phyloP scores from a whole-genome alignment of 2,888 invertebrate genomes.

The Belgica antarctica region DNA sequence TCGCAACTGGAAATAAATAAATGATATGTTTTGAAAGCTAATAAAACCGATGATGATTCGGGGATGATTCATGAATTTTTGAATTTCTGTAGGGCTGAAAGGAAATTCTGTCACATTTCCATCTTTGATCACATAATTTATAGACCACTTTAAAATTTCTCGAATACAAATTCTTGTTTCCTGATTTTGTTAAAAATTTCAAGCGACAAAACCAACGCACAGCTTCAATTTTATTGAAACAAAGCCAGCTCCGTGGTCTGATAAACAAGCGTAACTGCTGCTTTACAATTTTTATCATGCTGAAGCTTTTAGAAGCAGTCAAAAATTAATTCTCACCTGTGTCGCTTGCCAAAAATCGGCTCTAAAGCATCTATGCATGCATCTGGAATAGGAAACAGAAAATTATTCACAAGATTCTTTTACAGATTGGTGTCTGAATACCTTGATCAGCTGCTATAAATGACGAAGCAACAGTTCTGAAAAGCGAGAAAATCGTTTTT shows the following conservation, averaged over 20 bases:
- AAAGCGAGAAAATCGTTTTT: slow-evolving; percentile 1
- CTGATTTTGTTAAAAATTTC: neutral
- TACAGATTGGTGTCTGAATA: too few species aligned
- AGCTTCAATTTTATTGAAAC: too few species aligned
- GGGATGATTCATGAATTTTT: neutral
- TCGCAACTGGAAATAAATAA: slow-evolving; percentile 51
- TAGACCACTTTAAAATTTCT: too few species aligned
- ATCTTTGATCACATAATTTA: too few species aligned
- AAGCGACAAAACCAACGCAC: too few species aligned
- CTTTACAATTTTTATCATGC: too few species aligned
- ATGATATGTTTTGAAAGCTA: neutral
- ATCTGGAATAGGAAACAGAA: too few species aligned
- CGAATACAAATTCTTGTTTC: neutral
- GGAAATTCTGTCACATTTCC: neutral
- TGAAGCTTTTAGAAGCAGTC: neutral
- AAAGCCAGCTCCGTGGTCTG: too few species aligned
- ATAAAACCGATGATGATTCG: neutral
- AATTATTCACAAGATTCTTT: too few species aligned
- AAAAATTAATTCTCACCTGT: slow-evolving; percentile 54
- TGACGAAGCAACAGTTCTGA: slow-evolving; percentile 62
- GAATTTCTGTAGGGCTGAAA: neutral
- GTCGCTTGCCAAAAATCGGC: slow-evolving; percentile 66
- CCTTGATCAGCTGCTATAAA: slow-evolving; percentile 62
- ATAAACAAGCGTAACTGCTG: too few species aligned
- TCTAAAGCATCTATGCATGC: slow-evolving; percentile 70